These are phyloP conservation scores for Ceuthmochares aereus DNA, from an alignment of 2,113 vertebrate genomes.

Conservation along the genomic window DNA sequence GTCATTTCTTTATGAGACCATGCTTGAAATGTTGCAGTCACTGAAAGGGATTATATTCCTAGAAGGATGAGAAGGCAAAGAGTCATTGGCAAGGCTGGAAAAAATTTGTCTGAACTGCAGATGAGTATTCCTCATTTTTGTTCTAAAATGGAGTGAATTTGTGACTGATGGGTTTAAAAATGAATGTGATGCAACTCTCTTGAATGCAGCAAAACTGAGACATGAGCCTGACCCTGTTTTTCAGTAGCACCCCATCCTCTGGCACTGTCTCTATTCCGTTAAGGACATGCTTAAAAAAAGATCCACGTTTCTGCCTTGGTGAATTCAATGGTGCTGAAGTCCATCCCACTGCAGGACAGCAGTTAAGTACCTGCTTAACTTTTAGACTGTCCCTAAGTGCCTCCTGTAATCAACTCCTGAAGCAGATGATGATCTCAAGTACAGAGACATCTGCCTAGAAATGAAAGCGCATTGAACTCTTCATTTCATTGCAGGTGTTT, in stretches of 20 bases:
- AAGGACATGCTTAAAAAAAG: slow-evolving; percentile 59
- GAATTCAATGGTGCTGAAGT: slow-evolving; percentile 34
- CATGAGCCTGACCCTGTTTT: slow-evolving; percentile 6
- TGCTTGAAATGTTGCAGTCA: neutral
- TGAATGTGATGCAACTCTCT: neutral
- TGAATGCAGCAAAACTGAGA: neutral
- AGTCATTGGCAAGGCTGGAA: neutral
- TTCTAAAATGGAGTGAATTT: neutral
- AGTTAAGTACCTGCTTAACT: slow-evolving; percentile 55
- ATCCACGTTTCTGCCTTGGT: slow-evolving; percentile 43
- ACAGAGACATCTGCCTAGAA: neutral
- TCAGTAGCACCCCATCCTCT: neutral
- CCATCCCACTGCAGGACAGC: slow-evolving; percentile 35
- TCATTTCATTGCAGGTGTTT: neutral
- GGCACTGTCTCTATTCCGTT: neutral
- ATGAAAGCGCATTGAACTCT: neutral
- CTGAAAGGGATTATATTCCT: neutral
- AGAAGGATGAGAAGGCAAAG: neutral
- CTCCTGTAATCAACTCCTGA: slow-evolving; percentile 17
- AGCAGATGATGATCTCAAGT: neutral
- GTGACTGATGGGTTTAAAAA: neutral
- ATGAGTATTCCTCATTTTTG: neutral
- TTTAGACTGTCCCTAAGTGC: slow-evolving; percentile 32
- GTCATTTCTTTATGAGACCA: neutral
- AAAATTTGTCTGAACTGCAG: neutral